Conservation (phyloP, 2,888 invertebrate species). For the Tachina grossa region DNA sequence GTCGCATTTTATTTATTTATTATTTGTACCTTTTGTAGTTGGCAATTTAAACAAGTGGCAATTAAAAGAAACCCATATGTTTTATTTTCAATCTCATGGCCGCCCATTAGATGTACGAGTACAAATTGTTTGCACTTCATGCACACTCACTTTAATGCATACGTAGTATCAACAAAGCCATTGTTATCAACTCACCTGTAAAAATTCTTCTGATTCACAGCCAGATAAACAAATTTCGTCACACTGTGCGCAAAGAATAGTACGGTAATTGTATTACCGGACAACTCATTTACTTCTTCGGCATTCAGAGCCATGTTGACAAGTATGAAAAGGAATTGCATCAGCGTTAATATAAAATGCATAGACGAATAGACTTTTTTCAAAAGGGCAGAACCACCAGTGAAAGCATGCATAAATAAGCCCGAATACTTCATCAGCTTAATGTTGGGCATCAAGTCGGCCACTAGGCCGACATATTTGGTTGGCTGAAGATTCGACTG, state of each 20-base stretch:
- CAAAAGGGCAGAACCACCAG: conserved; percentile 85
- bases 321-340: conserved; percentile 86
- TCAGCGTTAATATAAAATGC: conserved; percentile 85
- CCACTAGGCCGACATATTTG: conserved; percentile 87
- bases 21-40: conserved; percentile 17
- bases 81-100: conserved; percentile 19
- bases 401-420: conserved; percentile 91
- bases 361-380: conserved; percentile 85
- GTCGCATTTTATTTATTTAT: conserved; percentile 59
- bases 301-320: conserved; percentile 88
- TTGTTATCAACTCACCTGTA: conserved; percentile 85
- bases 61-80: conserved; percentile 47
- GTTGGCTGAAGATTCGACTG: conserved; percentile 77
- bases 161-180: not conserved
- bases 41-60: conserved; percentile 40
- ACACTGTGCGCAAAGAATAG: conserved; percentile 91
- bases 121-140: not conserved
- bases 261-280: conserved; percentile 91
- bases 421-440: conserved; percentile 90
- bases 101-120: too few relatives aligned
- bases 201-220: conserved; percentile 88
- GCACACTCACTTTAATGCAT: too few relatives aligned
- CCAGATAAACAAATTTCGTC: conserved; percentile 90
- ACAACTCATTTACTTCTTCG: conserved; percentile 89
- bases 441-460: conserved; percentile 93